Conservation (phyloP, 2,888 invertebrate genomes). For the Erebia epiphron region DNA sequence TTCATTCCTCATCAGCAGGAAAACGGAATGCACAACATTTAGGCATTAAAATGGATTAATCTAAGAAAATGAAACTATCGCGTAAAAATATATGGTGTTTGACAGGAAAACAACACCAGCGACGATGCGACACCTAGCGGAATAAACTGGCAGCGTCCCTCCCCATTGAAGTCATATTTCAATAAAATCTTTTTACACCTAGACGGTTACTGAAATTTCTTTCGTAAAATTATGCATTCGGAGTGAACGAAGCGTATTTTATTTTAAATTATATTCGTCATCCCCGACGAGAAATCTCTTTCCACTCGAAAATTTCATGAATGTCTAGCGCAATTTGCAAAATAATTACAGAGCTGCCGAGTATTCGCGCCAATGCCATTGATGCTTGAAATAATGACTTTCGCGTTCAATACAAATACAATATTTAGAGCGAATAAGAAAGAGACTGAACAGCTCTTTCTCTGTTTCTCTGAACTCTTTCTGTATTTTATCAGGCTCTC, state of each 20-base stretch:
- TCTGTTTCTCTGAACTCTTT: no score
- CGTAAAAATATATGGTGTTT: no score
- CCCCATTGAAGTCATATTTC: no score
- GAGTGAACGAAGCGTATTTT: conserved; percentile 11
- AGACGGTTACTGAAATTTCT: not conserved
- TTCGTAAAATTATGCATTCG: conserved; percentile 6
- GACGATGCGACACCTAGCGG: no score
- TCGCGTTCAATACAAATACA: conserved; percentile 1
- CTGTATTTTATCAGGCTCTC: no score
- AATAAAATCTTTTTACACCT: not conserved
- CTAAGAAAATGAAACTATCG: no score
- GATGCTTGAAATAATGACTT: conserved; percentile 28
- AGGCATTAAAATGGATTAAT: no score
- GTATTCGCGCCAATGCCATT: conserved; percentile 20
- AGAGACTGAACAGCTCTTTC: not conserved
- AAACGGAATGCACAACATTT: no score
- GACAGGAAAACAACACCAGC: no score
- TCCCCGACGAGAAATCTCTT: conserved; percentile 16
- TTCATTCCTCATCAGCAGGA: no score
- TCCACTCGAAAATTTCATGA: conserved; percentile 25
- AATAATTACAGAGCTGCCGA: conserved; percentile 24
- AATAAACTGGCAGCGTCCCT: no score
- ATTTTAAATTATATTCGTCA: conserved; percentile 9
- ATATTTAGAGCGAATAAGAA: not conserved
- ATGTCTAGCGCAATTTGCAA: conserved; percentile 26